Evolutionary conservation across 2,797 vertebrate genomes (phyloP), one percentile per base, ranked within the genome.

Genomic region (Amazona ochrocephala): DNA sequence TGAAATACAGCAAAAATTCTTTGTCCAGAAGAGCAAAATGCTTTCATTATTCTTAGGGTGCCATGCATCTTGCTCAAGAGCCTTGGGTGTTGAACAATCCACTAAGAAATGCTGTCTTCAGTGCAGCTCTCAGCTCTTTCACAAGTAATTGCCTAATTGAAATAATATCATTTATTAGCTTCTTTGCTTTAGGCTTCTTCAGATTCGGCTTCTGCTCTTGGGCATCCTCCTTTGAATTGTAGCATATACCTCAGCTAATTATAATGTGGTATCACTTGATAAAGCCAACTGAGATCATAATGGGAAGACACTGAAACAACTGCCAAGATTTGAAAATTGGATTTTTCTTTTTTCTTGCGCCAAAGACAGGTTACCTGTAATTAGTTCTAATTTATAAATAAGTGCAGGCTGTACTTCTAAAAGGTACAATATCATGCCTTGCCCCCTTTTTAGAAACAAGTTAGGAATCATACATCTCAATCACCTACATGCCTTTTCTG

Each of bases 371-470:
- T 97, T 97, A 97, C 96, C 96, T 98, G 95, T 97, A 97, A 97
- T 98, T 97, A 97, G 97, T 93, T 97, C 96, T 97, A 97, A 97
- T 98, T 98, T 98, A 97, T 97, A 97, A 94, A 96, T 97, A 96
- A 96, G 94, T 97, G 95, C 95, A 96, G 92, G 70, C 94, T 97
- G 78, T 93, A 81, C 90, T 98, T 97, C 95, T 93, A 75, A 97
- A 96, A 95, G 91, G 91, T 61, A 97, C 95, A 97, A 37, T 75
- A 67, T 64, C 82, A 54, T 93, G 93, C 86, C 79, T 93, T 96
- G 58, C 84, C 90, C 61, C 75, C 42, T 66, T 94, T 93, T 89
- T 34, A 95, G 88, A 92, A 70, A 70, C 72, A 72, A 95, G 91
- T 32, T 89, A 81, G 89, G 75, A 95, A 71, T 87, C 53, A 95